Evolutionary conservation across 2,888 invertebrate species (phyloP), one percentile per base, ranked within the genome.

Genomic region (Parnassius smintheus): DNA sequence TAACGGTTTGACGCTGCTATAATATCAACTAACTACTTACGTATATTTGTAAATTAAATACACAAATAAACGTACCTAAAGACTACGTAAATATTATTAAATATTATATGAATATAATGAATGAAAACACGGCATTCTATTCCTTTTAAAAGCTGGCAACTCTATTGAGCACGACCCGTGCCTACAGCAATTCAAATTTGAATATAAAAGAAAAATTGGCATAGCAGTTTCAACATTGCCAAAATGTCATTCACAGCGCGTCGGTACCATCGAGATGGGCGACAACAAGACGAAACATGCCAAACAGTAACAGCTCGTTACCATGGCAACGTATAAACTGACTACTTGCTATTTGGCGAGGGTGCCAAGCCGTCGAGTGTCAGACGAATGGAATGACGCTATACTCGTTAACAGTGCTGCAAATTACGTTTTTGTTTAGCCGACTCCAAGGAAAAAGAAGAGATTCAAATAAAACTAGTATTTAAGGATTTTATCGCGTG

Each of bases 331-430:
- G 53, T 11, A 42, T 49, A 44, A 54, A 62, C 58, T 53, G 62
- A 25, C 62, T 54, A 62, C 58, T 62, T 62, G 44, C 62, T 54
- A 62, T 62, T 62, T 62, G 62, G 62, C 62, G 58, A 3, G 44
- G 53, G 13, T n/a, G 53, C 54, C 49, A 57, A 46, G 8, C 61
- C 45, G 41, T 45, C 48, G 49, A 54, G 58, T 50, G 57, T 53
- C 48, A 62, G 62, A 48, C 56, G 61, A 56, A 53, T 41, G 51
- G 48, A 52, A 62, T 49, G 22, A 49, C 49, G 9, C 3, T 3
- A 35, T 35, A 35, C 18, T 18, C 18, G 18, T 18, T 18, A 35
- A 35, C 35, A 3, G 35, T 35, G 35, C 35, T 18, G 18, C 18
- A 18, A 18, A 35, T 4, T 35, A 35, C 7, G 35, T 35, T 35